Evolutionary conservation across 2,113 vertebrate genomes (phyloP).

Genomic region (Rhynchomys soricoides): DNA sequence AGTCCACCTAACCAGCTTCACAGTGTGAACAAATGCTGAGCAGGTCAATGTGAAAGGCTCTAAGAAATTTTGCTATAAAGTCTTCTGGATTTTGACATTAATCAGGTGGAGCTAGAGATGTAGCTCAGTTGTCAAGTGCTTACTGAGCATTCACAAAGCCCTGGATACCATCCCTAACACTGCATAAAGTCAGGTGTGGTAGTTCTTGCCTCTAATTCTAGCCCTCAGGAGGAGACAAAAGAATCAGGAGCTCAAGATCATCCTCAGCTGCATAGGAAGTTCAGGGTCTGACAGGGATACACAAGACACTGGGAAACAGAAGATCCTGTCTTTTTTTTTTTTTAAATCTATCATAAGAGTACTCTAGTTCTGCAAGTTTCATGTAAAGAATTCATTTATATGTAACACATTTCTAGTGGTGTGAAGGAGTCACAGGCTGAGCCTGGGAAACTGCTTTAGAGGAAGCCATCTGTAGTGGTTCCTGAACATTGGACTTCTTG

Average conservation of each 20-base stretch:
- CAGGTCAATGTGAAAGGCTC: neutral
- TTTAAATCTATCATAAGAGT: neutral
- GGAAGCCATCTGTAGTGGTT: neutral
- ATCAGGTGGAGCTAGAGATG: neutral
- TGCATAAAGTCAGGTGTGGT: no score
- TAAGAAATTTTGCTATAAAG: neutral
- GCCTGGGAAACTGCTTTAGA: neutral
- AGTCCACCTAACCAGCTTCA: neutral
- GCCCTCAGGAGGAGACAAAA: neutral
- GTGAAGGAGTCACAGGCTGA: fast-evolving
- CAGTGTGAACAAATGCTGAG: neutral
- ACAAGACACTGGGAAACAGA: neutral
- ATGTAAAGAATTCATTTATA: neutral
- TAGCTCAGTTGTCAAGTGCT: neutral
- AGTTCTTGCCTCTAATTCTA: neutral
- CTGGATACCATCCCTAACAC: neutral
- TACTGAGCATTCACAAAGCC: neutral
- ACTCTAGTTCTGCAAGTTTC: neutral
- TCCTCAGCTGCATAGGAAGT: neutral
- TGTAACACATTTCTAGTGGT: neutral
- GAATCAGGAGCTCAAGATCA: neutral
- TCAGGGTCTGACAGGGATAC: neutral
- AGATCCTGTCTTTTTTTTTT: no score
- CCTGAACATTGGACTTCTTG: neutral
- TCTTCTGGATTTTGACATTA: neutral